Conservation (phyloP, 2,797 vertebrate species). For the Myripristis murdjan region DNA sequence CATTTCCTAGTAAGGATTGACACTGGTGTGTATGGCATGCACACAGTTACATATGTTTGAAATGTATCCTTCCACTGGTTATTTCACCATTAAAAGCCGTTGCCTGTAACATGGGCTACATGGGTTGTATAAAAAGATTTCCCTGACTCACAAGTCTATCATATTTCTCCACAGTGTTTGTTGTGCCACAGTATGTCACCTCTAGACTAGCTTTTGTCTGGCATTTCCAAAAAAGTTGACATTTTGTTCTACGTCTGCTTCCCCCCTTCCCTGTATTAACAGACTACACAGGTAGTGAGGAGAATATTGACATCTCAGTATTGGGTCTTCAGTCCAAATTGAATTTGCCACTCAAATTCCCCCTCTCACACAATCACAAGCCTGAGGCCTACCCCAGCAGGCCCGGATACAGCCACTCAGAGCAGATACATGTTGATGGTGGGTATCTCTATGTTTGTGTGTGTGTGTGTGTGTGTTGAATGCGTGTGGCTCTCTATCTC, state of each 20-base stretch:
- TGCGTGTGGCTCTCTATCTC: conserved; percentile 55
- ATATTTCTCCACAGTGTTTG: conserved; percentile 58
- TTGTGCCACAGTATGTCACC: conserved; percentile 61
- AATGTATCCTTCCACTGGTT: conserved; percentile 23
- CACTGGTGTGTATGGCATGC: conserved; percentile 29
- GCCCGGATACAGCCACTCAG: conserved; percentile 87
- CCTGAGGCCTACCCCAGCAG: conserved; percentile 85
- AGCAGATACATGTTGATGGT: conserved; percentile 90
- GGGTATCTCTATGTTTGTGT: conserved; percentile 77
- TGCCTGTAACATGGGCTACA: conserved; percentile 16
- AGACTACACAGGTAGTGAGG: conserved; percentile 92
- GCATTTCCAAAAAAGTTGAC: conserved; percentile 72
- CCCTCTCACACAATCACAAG: conserved; percentile 87
- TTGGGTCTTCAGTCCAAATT: conserved; percentile 89
- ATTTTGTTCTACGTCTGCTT: conserved; percentile 81
- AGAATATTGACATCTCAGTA: conserved; percentile 89
- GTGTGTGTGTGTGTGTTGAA: conserved; percentile 42
- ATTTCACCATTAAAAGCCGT: conserved; percentile 13
- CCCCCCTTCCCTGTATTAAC: conserved; percentile 80
- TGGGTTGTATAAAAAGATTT: conserved; percentile 19
- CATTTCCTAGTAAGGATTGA: conserved; percentile 8
- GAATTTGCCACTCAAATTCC: conserved; percentile 86
- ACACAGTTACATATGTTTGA: conserved; percentile 10
- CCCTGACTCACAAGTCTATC: conserved; percentile 41
- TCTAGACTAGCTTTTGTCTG: conserved; percentile 54